Percentiles rank a stretch among this genome's conserved stretches.
Conservation (phyloP, 2,113 vertebrate species). For the Choloepus hoffmanni region DNA sequence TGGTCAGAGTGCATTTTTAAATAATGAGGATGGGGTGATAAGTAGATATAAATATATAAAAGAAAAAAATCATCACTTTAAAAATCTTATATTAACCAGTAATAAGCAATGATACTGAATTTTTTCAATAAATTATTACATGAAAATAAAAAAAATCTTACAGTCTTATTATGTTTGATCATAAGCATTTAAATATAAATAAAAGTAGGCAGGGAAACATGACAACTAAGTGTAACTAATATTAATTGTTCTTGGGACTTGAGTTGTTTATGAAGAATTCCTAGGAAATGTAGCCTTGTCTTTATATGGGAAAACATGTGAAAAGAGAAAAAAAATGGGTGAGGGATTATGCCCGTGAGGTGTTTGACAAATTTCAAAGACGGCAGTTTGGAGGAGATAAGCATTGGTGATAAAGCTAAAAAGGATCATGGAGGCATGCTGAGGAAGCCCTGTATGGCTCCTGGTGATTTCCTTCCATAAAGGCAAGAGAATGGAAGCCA, state of each 20-base stretch:
- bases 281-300: neutral
- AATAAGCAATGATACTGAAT: no score
- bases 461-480: neutral
- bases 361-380: neutral
- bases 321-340: neutral
- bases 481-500: neutral
- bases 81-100: neutral
- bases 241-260: neutral
- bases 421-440: neutral
- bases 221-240: neutral
- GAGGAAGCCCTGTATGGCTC: neutral
- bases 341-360: neutral
- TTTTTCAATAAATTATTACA: no score
- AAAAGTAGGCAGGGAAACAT: neutral
- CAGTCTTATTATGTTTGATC: neutral
- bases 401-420: no score
- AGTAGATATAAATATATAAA: neutral
- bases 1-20: neutral
- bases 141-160: no score
- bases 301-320: neutral
- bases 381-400: neutral
- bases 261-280: conserved; percentile 30
- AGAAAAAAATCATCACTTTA: neutral
- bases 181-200: neutral
- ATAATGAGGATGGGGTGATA: neutral